Percentiles rank a stretch among this genome's conserved stretches.
These are phyloP conservation scores for Dasyornis broadbenti DNA, from an alignment of 2,113 vertebrate species.

Conservation along the genomic window DNA sequence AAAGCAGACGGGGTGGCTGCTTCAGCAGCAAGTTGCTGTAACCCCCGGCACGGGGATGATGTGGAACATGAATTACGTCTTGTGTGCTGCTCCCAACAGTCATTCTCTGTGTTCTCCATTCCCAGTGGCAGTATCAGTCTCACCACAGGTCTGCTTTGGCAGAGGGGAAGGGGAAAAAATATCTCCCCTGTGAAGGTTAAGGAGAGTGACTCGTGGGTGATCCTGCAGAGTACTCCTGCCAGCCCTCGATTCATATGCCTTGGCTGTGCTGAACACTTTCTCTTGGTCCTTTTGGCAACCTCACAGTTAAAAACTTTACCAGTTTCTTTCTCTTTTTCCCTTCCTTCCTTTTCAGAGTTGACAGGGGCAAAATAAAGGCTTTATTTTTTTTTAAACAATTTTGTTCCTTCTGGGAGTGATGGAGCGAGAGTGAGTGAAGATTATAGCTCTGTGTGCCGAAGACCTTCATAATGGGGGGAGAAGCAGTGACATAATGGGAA, in stretches of 20 bases:
- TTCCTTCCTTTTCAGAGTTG: slow-evolving; percentile 80
- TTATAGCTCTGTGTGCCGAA: slow-evolving; percentile 94
- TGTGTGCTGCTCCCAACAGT: not conserved
- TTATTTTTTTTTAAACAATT: slow-evolving; percentile 84
- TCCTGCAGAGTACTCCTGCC: not conserved
- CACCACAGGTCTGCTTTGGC: not conserved
- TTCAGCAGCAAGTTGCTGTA: not conserved
- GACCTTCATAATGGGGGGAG: slow-evolving; percentile 83
- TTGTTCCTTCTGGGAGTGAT: slow-evolving; percentile 88
- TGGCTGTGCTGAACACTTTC: not conserved
- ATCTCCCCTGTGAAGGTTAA: not conserved
- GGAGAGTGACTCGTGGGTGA: not conserved
- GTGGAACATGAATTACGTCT: not conserved
- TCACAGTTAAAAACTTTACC: slow-evolving; percentile 81
- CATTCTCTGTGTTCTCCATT: not conserved
- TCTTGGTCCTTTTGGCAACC: slow-evolving; percentile 55
- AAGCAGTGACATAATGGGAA: slow-evolving; percentile 97
- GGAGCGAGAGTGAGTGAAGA: slow-evolving; percentile 96
- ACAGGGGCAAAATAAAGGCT: slow-evolving; percentile 85
- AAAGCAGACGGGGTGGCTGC: not conserved
- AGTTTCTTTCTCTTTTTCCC: slow-evolving; percentile 70
- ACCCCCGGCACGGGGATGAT: not conserved
- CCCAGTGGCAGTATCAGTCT: not conserved
- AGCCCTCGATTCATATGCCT: not conserved
- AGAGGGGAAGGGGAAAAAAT: not conserved